Evolutionary conservation across 2,113 vertebrate genomes (phyloP).

Genomic region (Sinocyclocheilus grahami): DNA sequence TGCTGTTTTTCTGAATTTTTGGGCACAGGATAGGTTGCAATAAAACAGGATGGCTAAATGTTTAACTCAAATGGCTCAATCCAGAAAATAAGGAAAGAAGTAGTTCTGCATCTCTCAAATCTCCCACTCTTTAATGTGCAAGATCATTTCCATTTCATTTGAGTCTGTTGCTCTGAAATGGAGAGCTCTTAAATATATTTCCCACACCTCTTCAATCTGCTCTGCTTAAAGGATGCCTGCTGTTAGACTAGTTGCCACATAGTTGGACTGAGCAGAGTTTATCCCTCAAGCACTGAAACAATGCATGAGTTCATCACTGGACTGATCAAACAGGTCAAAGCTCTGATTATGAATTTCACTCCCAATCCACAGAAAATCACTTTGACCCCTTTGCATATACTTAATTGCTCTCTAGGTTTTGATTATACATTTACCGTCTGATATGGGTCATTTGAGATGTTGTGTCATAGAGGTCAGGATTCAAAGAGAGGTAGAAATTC

Average conservation of each 20-base stretch:
- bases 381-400: not conserved
- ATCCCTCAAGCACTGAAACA: slow-evolving; percentile 12
- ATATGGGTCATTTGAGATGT: slow-evolving; percentile 11
- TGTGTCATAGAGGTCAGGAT: not conserved
- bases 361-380: slow-evolving; percentile 11
- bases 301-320: not conserved
- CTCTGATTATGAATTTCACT: slow-evolving; percentile 7
- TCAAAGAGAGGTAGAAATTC: not conserved
- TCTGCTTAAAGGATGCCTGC: slow-evolving; percentile 22
- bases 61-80: not conserved
- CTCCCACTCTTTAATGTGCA: slow-evolving; percentile 19
- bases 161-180: slow-evolving; percentile 4
- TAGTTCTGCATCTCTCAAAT: not conserved
- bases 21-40: not conserved
- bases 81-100: not conserved
- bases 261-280: not conserved
- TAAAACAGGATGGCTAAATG: not conserved
- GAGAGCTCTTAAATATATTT: slow-evolving; percentile 30
- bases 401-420: slow-evolving; percentile 12
- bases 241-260: slow-evolving; percentile 11
- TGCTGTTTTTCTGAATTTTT: not conserved
- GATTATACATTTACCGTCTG: not conserved
- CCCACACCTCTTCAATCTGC: slow-evolving; percentile 14
- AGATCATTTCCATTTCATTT: slow-evolving; percentile 22
- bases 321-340: slow-evolving; percentile 16